A percentile compares a stretch with the other conserved stretches of the same genome.
Conservation (phyloP, 2,888 invertebrate species). For the Junonia oenone region DNA sequence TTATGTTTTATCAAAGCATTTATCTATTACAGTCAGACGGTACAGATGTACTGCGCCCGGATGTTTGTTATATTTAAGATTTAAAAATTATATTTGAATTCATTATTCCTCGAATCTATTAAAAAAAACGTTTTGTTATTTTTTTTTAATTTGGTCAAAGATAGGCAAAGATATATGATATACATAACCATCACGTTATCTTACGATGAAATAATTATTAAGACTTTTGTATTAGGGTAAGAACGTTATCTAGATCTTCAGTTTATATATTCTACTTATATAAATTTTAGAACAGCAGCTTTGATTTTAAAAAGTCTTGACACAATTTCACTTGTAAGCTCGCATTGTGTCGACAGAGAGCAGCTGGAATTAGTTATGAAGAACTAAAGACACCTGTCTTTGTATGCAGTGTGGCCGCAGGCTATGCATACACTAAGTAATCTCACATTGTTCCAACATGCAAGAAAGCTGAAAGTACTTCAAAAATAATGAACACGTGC, state of each 20-base stretch:
- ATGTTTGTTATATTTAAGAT: slow-evolving; percentile 6
- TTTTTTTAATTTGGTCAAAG: too few species aligned
- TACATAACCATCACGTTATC: too few species aligned
- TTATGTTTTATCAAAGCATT: slow-evolving; percentile 69
- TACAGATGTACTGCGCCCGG: slow-evolving; percentile 11
- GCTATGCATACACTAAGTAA: slow-evolving; percentile 38
- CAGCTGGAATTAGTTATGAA: slow-evolving; percentile 39
- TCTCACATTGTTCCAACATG: slow-evolving; percentile 36
- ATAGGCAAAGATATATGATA: too few species aligned
- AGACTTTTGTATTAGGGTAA: background rate
- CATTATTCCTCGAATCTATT: background rate
- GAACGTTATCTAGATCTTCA: background rate
- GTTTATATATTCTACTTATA: background rate
- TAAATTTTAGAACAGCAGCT: slow-evolving; percentile 1
- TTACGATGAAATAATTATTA: background rate
- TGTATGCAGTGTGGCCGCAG: slow-evolving; percentile 37
- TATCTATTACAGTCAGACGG: slow-evolving; percentile 33
- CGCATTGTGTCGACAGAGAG: slow-evolving; percentile 36
- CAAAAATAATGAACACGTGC: slow-evolving; percentile 37
- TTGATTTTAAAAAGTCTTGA: slow-evolving; percentile 35
- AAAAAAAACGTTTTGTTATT: too few species aligned
- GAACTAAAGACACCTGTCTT: slow-evolving; percentile 39
- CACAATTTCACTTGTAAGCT: slow-evolving; percentile 41
- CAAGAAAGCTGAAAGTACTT: slow-evolving; percentile 29
- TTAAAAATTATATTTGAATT: background rate